Conservation (phyloP, 2,113 vertebrate species). For the western clawed frog (Xenopus tropicalis) region DNA sequence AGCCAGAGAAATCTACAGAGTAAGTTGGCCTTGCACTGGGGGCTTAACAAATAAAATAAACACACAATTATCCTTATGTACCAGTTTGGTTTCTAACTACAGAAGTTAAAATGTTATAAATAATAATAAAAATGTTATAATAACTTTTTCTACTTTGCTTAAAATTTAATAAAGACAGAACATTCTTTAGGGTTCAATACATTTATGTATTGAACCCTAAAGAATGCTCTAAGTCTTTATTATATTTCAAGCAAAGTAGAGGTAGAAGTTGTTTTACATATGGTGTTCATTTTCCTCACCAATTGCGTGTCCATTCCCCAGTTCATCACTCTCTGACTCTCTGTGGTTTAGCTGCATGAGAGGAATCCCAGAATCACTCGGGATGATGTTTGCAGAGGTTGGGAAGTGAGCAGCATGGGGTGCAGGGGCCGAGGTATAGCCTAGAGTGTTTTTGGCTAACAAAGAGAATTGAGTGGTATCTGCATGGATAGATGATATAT, state of each 20-base stretch:
- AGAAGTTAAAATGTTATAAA: too few species aligned
- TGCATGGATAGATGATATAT: not conserved
- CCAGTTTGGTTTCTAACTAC: too few species aligned
- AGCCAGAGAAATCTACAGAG: too few species aligned
- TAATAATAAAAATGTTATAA: too few species aligned
- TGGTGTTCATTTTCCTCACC: conserved; percentile 1
- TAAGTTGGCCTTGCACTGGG: too few species aligned
- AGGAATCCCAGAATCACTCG: not conserved
- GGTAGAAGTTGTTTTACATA: too few species aligned
- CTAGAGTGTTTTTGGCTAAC: conserved; percentile 1
- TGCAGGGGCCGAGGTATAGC: not conserved
- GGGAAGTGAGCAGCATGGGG: not conserved
- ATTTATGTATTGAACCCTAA: too few species aligned
- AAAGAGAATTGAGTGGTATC: not conserved
- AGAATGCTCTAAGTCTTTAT: too few species aligned
- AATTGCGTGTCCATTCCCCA: not conserved
- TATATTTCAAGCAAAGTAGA: too few species aligned
- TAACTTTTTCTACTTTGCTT: too few species aligned
- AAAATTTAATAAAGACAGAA: not conserved
- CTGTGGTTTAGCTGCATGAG: not conserved
- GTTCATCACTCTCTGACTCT: not conserved
- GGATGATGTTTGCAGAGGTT: not conserved
- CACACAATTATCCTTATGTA: too few species aligned
- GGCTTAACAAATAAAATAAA: too few species aligned
- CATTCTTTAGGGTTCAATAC: not conserved